Evolutionary conservation across 2,113 vertebrate genomes (phyloP), one percentile per base, ranked within the genome.

Genomic region (Anoplopoma fimbria): DNA sequence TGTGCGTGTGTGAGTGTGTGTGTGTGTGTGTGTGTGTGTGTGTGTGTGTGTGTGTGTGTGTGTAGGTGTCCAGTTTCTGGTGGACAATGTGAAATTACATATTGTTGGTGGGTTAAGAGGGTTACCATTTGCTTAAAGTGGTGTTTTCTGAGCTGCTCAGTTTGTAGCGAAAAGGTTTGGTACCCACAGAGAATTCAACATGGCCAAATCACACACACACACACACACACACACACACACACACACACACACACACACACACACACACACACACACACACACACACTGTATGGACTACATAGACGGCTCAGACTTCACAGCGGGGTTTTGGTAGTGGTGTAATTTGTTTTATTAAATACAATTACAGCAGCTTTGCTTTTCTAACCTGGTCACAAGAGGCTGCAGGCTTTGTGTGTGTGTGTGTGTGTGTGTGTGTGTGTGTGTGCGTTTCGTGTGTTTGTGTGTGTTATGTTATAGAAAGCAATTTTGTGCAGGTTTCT

Each of bases 281-380:
- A 77, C 55, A 63, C 57, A 62, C 3, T 2, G 34, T 65, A 10
- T 40, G 45, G 3, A 63, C 69, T n/a, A 47, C 58, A 70, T 47
- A 72, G 47, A 55, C 8, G 15, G 77, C 51, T 78, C 76, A 75
- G 42, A 55, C 73, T 79, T 63, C 75, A 82, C 36, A 69, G 62
- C 10, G 21, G 69, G 67, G 68, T 68, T 88, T 47, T 49, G 68
- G 60, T 67, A 42, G 61, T 33, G 75, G 34, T 77, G 76, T 88
- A 82, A 93, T 93, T 92, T 87, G 61, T 82, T 90, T 83, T 68
- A 88, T 86, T 86, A 77, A 85, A 88, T 80, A 82, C 60, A 87
- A 83, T 91, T 84, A 89, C 63, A 79, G 38, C 36, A 68, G 55
- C 77, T 87, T 88, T 86, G 83, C 88, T 93, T 91, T 90, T 79